These are phyloP conservation scores for Hirundichthys speculiger DNA, from an alignment of 2,113 vertebrate genomes.

Conservation along the genomic window DNA sequence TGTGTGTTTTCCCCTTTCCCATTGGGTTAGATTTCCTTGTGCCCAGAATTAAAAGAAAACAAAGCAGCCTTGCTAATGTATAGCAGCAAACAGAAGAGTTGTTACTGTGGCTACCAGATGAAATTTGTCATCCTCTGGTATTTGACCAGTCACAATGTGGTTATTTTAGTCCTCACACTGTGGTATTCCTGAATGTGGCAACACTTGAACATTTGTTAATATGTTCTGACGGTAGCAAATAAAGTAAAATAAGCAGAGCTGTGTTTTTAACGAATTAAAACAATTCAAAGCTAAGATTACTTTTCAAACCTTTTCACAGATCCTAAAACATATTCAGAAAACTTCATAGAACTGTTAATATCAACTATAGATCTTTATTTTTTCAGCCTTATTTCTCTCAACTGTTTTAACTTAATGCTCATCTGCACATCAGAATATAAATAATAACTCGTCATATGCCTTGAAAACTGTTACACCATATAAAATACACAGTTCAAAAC, in stretches of 20 bases:
- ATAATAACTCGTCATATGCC: no score
- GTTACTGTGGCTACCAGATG: neutral
- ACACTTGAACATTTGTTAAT: neutral
- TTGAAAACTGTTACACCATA: no score
- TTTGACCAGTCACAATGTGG: neutral
- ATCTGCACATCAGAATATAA: neutral
- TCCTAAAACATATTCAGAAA: no score
- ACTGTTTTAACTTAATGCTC: no score
- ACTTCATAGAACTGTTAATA: neutral
- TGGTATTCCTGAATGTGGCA: constrained; percentile 3
- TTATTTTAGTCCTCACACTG: constrained; percentile 6
- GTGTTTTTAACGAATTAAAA: constrained; percentile 11
- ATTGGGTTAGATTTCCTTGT: constrained; percentile 3
- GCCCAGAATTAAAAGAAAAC: constrained; percentile 20
- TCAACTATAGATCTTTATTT: neutral
- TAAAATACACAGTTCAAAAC: no score
- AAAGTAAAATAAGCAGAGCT: neutral
- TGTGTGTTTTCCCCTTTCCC: constrained; percentile 9
- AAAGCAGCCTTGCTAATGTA: neutral
- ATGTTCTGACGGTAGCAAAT: neutral
- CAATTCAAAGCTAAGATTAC: neutral
- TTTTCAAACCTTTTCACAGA: neutral
- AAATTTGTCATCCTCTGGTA: constrained; percentile 13
- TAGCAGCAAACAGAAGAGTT: constrained; percentile 6
- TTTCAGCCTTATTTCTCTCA: neutral